Percentiles rank a stretch among this genome's conserved stretches.
Evolutionary conservation across 2,113 vertebrate species (phyloP).

Genomic region (Antigone vipio): DNA sequence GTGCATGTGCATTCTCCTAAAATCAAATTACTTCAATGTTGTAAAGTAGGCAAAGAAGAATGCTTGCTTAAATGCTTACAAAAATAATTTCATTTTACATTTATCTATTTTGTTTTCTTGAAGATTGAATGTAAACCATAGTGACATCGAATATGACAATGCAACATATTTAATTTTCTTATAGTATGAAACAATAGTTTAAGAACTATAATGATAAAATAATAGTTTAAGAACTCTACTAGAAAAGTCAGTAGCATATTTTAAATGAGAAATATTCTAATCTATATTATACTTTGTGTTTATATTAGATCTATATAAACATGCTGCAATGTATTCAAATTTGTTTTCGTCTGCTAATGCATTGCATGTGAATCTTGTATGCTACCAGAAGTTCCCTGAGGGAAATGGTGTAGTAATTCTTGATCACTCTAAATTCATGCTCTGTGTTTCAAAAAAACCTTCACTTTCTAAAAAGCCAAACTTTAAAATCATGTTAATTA

Average conservation of each 20-base stretch:
- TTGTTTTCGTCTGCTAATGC: background rate
- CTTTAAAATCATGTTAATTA: background rate
- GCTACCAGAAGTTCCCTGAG: background rate
- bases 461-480: background rate
- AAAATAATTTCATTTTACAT: background rate
- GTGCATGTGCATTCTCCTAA: background rate
- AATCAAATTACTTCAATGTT: background rate
- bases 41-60: background rate
- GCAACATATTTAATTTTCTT: background rate
- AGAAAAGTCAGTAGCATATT: background rate
- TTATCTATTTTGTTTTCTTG: background rate
- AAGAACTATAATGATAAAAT: background rate
- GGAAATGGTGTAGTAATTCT: background rate
- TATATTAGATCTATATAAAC: background rate
- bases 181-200: background rate
- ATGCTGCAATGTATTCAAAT: background rate
- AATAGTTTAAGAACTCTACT: background rate
- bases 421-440: background rate
- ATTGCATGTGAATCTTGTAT: background rate
- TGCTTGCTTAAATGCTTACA: background rate
- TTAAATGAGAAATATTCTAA: background rate
- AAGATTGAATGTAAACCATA: background rate
- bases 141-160: background rate
- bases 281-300: background rate
- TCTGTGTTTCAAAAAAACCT: background rate